Evolutionary conservation across 2,797 vertebrate genomes (phyloP).

Genomic region (Chromis chromis): DNA sequence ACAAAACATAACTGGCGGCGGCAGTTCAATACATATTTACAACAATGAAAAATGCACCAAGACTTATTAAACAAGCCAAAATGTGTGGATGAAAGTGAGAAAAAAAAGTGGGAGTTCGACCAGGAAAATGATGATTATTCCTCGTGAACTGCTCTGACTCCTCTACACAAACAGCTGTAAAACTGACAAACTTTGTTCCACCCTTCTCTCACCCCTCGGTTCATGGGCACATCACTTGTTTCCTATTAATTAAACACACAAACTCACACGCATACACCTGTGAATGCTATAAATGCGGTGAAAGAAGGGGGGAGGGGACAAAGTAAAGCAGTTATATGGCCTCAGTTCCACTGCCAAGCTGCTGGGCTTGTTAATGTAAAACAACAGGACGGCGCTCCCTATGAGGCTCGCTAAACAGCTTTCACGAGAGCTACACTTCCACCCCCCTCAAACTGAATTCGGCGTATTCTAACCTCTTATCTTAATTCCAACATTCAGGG

Average conservation of each 20-base stretch:
- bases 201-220: slow-evolving; percentile 24
- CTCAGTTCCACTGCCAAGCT: slow-evolving; percentile 76
- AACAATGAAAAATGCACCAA: slow-evolving; percentile 64
- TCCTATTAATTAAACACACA: slow-evolving; percentile 68
- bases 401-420: slow-evolving; percentile 70
- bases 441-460: slow-evolving; percentile 63
- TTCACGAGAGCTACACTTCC: slow-evolving; percentile 59
- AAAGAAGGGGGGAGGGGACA: slow-evolving; percentile 23
- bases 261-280: slow-evolving; percentile 69
- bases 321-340: slow-evolving; percentile 62
- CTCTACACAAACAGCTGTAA: slow-evolving; percentile 6
- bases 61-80: slow-evolving; percentile 48
- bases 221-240: slow-evolving; percentile 71
- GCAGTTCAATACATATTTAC: slow-evolving; percentile 79
- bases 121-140: slow-evolving; percentile 44
- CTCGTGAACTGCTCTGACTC: slow-evolving; percentile 24
- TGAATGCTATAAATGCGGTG: slow-evolving; percentile 69
- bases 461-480: slow-evolving; percentile 61
- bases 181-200: not conserved
- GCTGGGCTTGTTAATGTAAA: slow-evolving; percentile 77
- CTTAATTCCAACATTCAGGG: slow-evolving; percentile 60
- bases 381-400: slow-evolving; percentile 74
- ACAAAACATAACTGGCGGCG: slow-evolving; percentile 67
- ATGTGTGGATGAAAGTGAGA: slow-evolving; percentile 40
- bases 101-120: not conserved